Evolutionary conservation across 2,113 vertebrate genomes (phyloP).

Genomic region (Lagenorhynchus albirostris): DNA sequence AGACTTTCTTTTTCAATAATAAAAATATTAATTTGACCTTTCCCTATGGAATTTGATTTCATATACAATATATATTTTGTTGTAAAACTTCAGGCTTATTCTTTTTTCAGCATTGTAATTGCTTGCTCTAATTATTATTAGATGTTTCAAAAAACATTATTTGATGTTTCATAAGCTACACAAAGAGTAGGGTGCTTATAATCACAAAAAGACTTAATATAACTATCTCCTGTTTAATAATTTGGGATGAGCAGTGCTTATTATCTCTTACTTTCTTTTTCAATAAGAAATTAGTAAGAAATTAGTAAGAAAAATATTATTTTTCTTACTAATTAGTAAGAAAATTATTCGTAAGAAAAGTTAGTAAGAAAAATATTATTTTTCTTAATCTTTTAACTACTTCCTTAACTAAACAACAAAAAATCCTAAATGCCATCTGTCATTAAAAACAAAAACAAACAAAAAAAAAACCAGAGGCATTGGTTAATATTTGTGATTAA

Average conservation of each 20-base stretch:
- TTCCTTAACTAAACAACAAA: neutral
- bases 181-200: neutral
- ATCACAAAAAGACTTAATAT: neutral
- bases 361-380: neutral
- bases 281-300: neutral
- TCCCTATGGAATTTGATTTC: neutral
- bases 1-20: neutral
- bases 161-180: neutral
- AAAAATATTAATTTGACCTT: neutral
- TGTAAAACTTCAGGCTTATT: neutral
- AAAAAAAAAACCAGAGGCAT: neutral
- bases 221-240: neutral
- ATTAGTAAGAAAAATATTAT: neutral
- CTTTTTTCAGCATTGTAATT: neutral
- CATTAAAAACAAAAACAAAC: neutral
- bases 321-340: neutral
- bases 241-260: neutral
- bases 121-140: neutral
- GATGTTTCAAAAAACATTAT: no score
- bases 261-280: neutral
- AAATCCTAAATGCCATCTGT: neutral
- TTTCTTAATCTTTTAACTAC: neutral
- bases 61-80: neutral
- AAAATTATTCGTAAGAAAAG: neutral
- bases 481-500: neutral